phyloP scores from a whole-genome alignment of 2,113 vertebrate genomes.

The Shinisaurus crocodilurus region DNA sequence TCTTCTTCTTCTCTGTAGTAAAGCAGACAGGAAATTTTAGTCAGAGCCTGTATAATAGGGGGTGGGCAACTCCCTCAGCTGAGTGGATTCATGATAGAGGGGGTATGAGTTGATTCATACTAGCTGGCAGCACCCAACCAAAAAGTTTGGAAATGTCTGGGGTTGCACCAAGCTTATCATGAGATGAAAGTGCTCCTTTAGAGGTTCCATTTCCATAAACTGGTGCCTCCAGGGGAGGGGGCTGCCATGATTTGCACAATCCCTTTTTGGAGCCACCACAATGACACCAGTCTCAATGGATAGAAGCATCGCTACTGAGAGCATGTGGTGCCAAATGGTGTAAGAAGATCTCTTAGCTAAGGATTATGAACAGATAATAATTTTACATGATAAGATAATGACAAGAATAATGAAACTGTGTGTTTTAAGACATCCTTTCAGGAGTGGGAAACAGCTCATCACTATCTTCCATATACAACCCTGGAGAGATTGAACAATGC shows the following conservation, averaged over 20 bases:
- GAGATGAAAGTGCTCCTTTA: not conserved
- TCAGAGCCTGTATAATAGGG: not conserved
- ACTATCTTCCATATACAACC: not conserved
- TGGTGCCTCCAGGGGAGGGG: no score
- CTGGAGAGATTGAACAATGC: conserved; percentile 3
- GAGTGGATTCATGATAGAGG: not conserved
- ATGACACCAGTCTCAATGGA: not conserved
- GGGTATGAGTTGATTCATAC: not conserved
- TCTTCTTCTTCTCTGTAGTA: not conserved
- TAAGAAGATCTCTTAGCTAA: not conserved
- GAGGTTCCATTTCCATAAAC: not conserved
- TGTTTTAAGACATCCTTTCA: conserved; percentile 4
- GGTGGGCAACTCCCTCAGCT: not conserved
- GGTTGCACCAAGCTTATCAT: not conserved
- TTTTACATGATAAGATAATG: conserved; percentile 16
- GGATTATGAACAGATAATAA: not conserved
- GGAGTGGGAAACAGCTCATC: conserved; percentile 2
- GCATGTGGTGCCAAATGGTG: not conserved
- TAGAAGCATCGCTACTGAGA: not conserved
- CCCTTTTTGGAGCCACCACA: not conserved
- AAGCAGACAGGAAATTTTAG: not conserved
- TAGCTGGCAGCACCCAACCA: not conserved
- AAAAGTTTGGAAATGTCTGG: no score
- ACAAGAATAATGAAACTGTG: conserved; percentile 4
- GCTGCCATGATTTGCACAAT: not conserved